phyloP scores from a whole-genome alignment of 2,113 vertebrate genomes.

The Apeltes quadracus region DNA sequence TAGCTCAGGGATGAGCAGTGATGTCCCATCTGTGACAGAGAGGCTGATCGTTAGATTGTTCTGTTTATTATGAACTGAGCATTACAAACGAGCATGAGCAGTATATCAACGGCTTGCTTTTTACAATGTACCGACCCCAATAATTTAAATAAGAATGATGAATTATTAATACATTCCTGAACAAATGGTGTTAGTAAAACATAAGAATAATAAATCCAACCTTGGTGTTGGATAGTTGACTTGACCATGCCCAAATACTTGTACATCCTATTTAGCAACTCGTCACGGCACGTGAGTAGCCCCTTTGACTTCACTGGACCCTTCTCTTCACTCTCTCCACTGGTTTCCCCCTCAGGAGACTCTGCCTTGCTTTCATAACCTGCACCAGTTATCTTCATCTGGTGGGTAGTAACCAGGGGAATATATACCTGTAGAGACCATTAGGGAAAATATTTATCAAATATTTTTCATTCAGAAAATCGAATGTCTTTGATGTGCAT shows the following conservation, averaged over 20 bases:
- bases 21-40: slow-evolving; percentile 77
- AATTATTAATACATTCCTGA: neutral
- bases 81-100: neutral
- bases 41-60: slow-evolving; percentile 12
- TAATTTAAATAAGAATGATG: neutral
- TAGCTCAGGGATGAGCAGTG: slow-evolving; percentile 85
- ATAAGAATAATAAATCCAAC: slow-evolving; percentile 65
- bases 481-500: neutral
- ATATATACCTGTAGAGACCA: slow-evolving; percentile 76
- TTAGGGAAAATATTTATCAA: neutral
- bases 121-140: neutral
- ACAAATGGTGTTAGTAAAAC: neutral
- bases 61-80: neutral
- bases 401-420: slow-evolving; percentile 76
- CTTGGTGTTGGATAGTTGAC: slow-evolving; percentile 81
- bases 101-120: neutral
- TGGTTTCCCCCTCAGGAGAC: slow-evolving; percentile 21
- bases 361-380: slow-evolving; percentile 4
- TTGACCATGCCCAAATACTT: slow-evolving; percentile 80
- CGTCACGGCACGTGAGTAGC: slow-evolving; percentile 68
- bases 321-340: neutral
- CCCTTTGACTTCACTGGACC: slow-evolving; percentile 48
- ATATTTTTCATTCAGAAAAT: neutral
- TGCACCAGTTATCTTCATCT: slow-evolving; percentile 65
- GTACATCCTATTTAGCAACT: slow-evolving; percentile 81